Base-by-base conservation (phyloP, 2,113 vertebrate genomes). In the Heterotilapia buettikoferi region DNA sequence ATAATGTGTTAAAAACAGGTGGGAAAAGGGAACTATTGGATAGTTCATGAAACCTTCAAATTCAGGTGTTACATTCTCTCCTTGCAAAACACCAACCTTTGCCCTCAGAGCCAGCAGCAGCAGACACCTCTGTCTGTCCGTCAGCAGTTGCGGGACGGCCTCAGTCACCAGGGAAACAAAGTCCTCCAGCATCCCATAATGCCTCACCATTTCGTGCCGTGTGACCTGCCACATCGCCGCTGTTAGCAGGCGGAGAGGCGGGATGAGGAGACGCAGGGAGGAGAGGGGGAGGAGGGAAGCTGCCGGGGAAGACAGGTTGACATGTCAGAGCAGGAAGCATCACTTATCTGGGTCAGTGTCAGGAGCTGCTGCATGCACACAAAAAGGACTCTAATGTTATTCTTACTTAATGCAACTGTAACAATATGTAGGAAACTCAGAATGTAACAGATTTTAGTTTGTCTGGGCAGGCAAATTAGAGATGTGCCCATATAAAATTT, bases 71-170 rank as follows among this genome's bases (percentile, higher is more conserved):
- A 2, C 61, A 71, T 71, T 71, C 40, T 29, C 68, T 76, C 6
- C 71, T 45, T 47, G 24, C 11, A 53, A 4, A 33, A 53, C n/a
- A 24, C 83, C 26, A 92, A 97, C 97, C 96, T 97, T 97, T 68
- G 96, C 96, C 79, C 96, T 94, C 12, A 97, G 95, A 1, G 96
- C 96, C 86, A 97, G 90, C 81, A 96, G 96, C 43, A 97, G 93
- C 56, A 97, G 90, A 26, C 90, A 95, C 43, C 92, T 94, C 93
- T 97, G 96, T 2, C 95, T 94, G 86, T 94, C 95, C 14, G 91
- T 94, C 66, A 97, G 93, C 84, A 97, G 86, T 10, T 96, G 94
- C 0, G 97, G 97, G 5, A 95, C 91, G 0, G 95, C 93, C 14
- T 92, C 91, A 0, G 95, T 96, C 29, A 97, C 92, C 52, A 90